phyloP scores from a whole-genome alignment of 2,797 vertebrate species.

The Artibeus lituratus region DNA sequence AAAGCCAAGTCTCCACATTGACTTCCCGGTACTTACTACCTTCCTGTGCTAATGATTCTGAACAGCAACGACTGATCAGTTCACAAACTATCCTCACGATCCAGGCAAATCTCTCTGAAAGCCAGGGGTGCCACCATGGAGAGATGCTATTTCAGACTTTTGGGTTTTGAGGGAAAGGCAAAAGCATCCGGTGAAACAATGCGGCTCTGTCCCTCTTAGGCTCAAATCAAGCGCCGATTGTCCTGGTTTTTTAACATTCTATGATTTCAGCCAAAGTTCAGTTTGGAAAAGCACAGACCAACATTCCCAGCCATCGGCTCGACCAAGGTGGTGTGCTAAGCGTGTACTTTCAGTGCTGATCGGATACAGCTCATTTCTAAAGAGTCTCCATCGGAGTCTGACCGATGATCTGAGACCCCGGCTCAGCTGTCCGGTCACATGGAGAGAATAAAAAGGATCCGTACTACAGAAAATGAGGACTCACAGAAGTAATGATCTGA shows the following conservation, averaged over 20 bases:
- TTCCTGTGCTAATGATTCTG: background rate
- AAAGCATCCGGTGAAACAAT: conserved; percentile 18
- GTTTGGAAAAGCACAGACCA: conserved; percentile 26
- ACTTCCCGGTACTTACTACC: background rate
- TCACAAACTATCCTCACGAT: background rate
- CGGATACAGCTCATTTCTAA: conserved; percentile 5
- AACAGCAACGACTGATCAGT: background rate
- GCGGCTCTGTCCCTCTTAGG: background rate
- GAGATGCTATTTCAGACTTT: conserved; percentile 2
- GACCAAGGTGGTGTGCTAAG: background rate
- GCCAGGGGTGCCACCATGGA: background rate
- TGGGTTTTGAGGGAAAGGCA: conserved; percentile 12
- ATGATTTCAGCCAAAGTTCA: conserved; percentile 33
- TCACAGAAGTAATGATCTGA: background rate
- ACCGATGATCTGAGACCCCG: background rate
- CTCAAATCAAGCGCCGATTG: conserved; percentile 2
- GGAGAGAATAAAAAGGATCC: background rate
- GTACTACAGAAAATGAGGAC: background rate
- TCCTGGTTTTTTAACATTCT: background rate
- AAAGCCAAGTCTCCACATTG: conserved; percentile 29
- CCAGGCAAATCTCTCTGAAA: background rate
- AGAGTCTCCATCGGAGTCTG: background rate
- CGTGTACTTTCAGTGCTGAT: background rate
- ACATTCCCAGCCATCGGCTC: conserved; percentile 16
- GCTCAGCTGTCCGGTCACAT: conserved; percentile 21